Conservation (phyloP, 2,797 vertebrate genomes). For the Novumbra hubbsi region DNA sequence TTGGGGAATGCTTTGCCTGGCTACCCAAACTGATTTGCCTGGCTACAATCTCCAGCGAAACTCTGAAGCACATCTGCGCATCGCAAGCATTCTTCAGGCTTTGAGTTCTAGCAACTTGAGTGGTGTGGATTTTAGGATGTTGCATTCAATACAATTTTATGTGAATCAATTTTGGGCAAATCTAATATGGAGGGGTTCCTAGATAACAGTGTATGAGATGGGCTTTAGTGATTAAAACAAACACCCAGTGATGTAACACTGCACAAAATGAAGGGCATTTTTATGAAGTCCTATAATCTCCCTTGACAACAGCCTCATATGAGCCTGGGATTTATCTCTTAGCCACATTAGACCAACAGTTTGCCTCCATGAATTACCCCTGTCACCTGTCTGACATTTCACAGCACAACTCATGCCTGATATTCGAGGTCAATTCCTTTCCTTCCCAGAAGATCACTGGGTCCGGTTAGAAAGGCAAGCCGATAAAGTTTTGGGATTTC, state of each 20-base stretch:
- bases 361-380: slow-evolving; percentile 55
- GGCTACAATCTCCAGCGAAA: no score
- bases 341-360: slow-evolving; percentile 55
- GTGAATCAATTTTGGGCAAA: slow-evolving; percentile 51
- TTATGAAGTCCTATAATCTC: slow-evolving; percentile 72
- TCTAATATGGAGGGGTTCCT: slow-evolving; percentile 37
- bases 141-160: slow-evolving; percentile 42
- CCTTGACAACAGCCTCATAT: slow-evolving; percentile 56
- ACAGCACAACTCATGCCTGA: slow-evolving; percentile 55
- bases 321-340: slow-evolving; percentile 61
- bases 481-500: slow-evolving; percentile 63
- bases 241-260: slow-evolving; percentile 49
- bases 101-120: neutral
- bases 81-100: no score
- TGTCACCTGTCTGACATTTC: slow-evolving; percentile 68
- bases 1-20: no score
- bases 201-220: slow-evolving; percentile 49
- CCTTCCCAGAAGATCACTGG: slow-evolving; percentile 62
- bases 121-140: neutral
- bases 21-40: no score
- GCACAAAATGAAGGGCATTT: slow-evolving; percentile 55
- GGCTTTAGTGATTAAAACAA: slow-evolving; percentile 59
- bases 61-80: no score
- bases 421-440: slow-evolving; percentile 65
- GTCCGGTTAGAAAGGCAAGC: slow-evolving; percentile 63